Evolutionary conservation across 2,113 vertebrate species (phyloP), one percentile per base, ranked within the genome.

Genomic region (Pachyramphus minor): DNA sequence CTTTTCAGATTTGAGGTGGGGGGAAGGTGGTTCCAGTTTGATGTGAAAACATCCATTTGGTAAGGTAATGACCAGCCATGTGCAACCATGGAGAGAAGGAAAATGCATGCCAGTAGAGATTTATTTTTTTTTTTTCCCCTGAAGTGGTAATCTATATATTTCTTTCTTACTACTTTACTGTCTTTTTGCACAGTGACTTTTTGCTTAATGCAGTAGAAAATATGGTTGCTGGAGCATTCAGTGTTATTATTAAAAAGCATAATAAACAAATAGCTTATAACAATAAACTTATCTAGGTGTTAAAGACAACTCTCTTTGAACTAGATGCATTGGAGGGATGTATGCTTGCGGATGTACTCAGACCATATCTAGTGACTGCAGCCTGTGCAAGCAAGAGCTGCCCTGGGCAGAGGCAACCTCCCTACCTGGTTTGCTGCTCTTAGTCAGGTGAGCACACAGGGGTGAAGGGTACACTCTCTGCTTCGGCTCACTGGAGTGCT

Each of bases 371-470:
- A 21, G 62, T 1, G 2, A 10, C 31, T 44, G 41, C 47, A 82
- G 69, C 11, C 55, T 2, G 3, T 6, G 39, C 28, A 9, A 5
- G 14, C 28, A 11, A 41, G 39, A 47, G 67, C 60, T 23, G 56
- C 7, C 33, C 1, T 28, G 72, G 25, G 63, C 35, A 69, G 12
- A 16, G 21, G 35, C 42, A 19, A 52, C 14, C 14, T 72, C 62
- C 39, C 47, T 27, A 35, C 59, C 73, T 59, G 63, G 8, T 11
- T 12, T 13, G 5, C 59, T 33, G 47, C 67, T 47, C 28, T 44
- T 28, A 1, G 1, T 2, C 35, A 14, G 80, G 7, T 3, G 63
- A 45, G 39, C 39, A 8, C 0, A 0, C 14, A 8, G 74, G 62
- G 41, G 4, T 8, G 60, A 85, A 44, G 56, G 72, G 28, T 25